These are phyloP conservation scores for Lepus timidus DNA, from an alignment of 2,113 vertebrate genomes.

Conservation along the genomic window DNA sequence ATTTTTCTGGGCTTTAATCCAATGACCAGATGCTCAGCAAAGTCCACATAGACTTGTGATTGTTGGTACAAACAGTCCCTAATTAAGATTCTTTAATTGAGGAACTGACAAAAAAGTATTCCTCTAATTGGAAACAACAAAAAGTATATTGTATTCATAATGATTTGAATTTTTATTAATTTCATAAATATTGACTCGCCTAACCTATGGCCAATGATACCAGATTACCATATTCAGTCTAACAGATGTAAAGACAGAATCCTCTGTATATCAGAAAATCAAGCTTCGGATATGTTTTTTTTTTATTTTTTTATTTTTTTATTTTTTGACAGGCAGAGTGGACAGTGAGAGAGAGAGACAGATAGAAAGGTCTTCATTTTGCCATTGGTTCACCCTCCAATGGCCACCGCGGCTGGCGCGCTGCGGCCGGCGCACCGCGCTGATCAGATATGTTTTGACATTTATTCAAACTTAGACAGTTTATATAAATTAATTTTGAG, in stretches of 20 bases:
- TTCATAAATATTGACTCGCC: conserved; percentile 5
- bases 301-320: too few species aligned
- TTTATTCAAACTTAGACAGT: neutral
- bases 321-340: too few species aligned
- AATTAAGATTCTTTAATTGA: conserved; percentile 66
- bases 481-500: neutral
- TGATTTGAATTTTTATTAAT: conserved; percentile 39
- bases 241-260: neutral
- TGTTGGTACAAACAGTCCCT: conserved; percentile 23
- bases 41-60: conserved; percentile 54
- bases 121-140: conserved; percentile 3
- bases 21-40: conserved; percentile 55
- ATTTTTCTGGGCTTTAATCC: conserved; percentile 62
- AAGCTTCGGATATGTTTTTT: neutral
- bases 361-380: too few species aligned
- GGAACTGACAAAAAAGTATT: neutral
- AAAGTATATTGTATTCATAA: neutral
- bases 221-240: neutral
- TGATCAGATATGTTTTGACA: neutral
- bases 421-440: too few species aligned
- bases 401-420: too few species aligned
- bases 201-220: neutral
- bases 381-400: too few species aligned
- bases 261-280: neutral
- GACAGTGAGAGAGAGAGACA: too few species aligned